phyloP scores from a whole-genome alignment of 2,888 invertebrate species.

The Leptinotarsa tumamoca region DNA sequence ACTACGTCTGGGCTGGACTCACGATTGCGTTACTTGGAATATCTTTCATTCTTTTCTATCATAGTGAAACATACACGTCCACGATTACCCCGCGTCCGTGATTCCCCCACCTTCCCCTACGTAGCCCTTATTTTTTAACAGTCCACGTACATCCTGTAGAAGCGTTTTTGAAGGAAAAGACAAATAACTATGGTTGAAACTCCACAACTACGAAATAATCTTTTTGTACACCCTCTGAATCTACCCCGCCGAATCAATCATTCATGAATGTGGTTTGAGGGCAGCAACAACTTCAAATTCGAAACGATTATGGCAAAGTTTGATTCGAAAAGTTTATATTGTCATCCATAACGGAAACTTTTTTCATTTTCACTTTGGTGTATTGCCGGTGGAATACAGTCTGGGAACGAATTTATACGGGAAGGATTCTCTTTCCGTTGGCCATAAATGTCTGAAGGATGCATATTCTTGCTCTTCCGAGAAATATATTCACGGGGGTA shows the following conservation, averaged over 20 bases:
- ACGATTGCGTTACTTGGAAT: too few species aligned
- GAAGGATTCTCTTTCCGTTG: background rate
- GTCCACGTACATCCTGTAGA: too few species aligned
- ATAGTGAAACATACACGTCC: too few species aligned
- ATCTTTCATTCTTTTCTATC: too few species aligned
- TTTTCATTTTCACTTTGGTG: conserved; percentile 9
- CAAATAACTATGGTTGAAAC: background rate
- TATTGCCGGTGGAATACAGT: conserved; percentile 1
- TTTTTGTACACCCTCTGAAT: background rate
- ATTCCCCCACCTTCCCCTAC: too few species aligned
- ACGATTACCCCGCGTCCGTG: too few species aligned
- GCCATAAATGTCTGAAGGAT: conserved; percentile 4
- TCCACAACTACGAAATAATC: background rate
- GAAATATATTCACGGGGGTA: background rate
- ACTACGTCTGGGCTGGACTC: too few species aligned
- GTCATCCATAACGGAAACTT: conserved; percentile 14
- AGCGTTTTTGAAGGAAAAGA: too few species aligned
- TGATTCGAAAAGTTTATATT: conserved; percentile 18
- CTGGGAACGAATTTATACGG: background rate
- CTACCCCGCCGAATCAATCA: background rate
- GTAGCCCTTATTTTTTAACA: too few species aligned
- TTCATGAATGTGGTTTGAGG: background rate
- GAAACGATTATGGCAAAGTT: conserved; percentile 14
- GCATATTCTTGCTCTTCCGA: background rate
- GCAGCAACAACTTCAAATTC: conserved; percentile 9